These are phyloP conservation scores for Belonocnema kinseyi DNA, from an alignment of 1,140 invertebrate genomes.

Conservation along the genomic window DNA sequence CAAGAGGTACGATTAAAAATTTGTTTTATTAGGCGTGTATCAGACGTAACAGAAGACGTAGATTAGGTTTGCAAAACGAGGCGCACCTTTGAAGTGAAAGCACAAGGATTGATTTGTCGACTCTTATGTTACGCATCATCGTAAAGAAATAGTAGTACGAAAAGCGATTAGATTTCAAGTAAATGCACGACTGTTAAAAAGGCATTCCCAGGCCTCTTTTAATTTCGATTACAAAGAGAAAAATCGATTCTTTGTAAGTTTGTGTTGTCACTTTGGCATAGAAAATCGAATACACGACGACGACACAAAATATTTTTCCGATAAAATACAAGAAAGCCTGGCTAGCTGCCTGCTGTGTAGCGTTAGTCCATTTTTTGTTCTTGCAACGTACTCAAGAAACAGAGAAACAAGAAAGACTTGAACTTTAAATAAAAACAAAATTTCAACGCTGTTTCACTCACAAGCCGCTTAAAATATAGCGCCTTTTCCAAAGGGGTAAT, in stretches of 20 bases:
- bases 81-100: constrained; percentile 36
- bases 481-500: constrained; percentile 5
- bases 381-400: constrained; percentile 3
- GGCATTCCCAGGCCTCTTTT: not conserved
- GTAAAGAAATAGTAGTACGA: constrained; percentile 47
- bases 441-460: constrained; percentile 9
- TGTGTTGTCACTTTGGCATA: constrained; percentile 5
- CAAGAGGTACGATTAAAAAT: constrained; percentile 67
- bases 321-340: constrained; percentile 9
- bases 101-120: constrained; percentile 47
- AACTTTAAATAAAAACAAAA: not conserved
- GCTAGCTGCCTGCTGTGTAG: constrained; percentile 37
- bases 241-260: constrained; percentile 13
- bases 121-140: constrained; percentile 60
- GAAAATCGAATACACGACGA: constrained; percentile 14
- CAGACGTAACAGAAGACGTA: constrained; percentile 70
- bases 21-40: constrained; percentile 71
- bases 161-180: constrained; percentile 48
- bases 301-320: not conserved
- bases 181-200: constrained; percentile 48
- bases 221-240: constrained; percentile 5
- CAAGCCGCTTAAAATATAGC: constrained; percentile 29
- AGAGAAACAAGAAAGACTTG: not conserved
- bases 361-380: constrained; percentile 16
- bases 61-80: constrained; percentile 40